Evolutionary conservation across 1,140 invertebrate genomes (phyloP), one percentile per base, ranked within the genome.

Genomic region (Aphaenogaster rudis): DNA sequence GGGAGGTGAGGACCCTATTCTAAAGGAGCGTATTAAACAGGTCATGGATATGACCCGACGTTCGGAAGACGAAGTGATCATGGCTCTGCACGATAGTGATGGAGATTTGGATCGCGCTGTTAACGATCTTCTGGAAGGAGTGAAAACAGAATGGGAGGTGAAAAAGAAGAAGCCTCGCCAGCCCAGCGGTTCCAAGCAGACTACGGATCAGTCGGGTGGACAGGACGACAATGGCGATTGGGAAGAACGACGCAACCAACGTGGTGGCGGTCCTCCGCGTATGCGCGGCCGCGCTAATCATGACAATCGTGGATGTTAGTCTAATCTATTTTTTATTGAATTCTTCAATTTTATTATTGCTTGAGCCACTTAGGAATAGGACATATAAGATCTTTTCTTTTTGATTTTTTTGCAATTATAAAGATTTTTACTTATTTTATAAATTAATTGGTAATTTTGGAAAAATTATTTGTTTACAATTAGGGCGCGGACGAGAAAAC

Each of bases 91-190:
- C 93, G 97, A 98, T 94, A 97, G 97, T 90, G 97, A 98, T 93
- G 97, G 97, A 92, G 97, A 98, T 94, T 94, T 97, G 85, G 96
- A 97, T 90, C 95, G 96, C 89, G 98, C 98, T 71, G 96, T 97
- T 63, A 97, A 97, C 88, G 97, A 97, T 96, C 96, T 98, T 42
- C 95, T 98, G n/a, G 98, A 98, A 92, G 97, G 69, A 6, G 96
- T 95, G 0, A 93, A 93, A 81, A 88, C 94, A n/a, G 95, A 95
- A 77, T 95, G 95, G 95, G 95, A 95, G 84, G 97, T 98, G 39
- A 98, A 98, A 95, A 98, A 98, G 96, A 98, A 98, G 96, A 99
- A 98, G 96, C 97, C 97, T 93, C 96, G 97, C 88, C 96, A 97
- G 90, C 95, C 96, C 52, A 95, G 95, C 89, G 94, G 93, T 86